Evolutionary conservation across 2,888 invertebrate genomes (phyloP), one percentile per base, ranked within the genome.

Genomic region (Anthrax anthrax): DNA sequence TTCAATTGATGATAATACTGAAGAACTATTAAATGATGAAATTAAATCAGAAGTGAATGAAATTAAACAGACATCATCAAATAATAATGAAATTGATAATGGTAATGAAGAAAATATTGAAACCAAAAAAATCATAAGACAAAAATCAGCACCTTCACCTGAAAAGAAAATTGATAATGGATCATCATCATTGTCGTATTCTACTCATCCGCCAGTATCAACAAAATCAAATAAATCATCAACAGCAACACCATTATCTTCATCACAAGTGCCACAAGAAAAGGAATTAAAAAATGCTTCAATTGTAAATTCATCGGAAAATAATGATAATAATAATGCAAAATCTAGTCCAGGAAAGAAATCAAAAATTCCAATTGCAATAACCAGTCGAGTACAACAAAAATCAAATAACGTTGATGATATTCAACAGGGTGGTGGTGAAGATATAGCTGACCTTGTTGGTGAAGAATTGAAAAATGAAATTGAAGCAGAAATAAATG

Each of bases 361-460:
- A 53, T 69, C 69, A 0, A 69, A 69, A 52, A 69, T 69, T 47
- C 69, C 69, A 8, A 59, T 67, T 18, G 47, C 52, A 0, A 65
- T 63, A 39, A 55, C 59, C 0, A 59, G 58, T 10, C 58, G 64
- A 17, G 50, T 53, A 8, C 50, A 56, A 14, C 51, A 52, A 32
- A 48, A 58, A 58, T 47, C 14, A 14, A 48, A 46, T 45, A 55
- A 60, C 12, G 63, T 63, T 46, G 65, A 67, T 18, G 55, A 61
- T 13, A 63, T 63, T 46, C 65, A 67, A 47, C 66, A 65, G 13
- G 67, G 67, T 14, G 67, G 67, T 3, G 67, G 67, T n/a, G 67
- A 67, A 53, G 67, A 60, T 37, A 66, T 65, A 37, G 67, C 67
- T n/a, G 64, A 63, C 34, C 54, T 67, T 18, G 56, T 57, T 3